Percentiles rank a stretch among this genome's conserved stretches.
These are phyloP conservation scores for Clitarchus hookeri DNA, from an alignment of 2,888 invertebrate genomes.

Conservation along the genomic window DNA sequence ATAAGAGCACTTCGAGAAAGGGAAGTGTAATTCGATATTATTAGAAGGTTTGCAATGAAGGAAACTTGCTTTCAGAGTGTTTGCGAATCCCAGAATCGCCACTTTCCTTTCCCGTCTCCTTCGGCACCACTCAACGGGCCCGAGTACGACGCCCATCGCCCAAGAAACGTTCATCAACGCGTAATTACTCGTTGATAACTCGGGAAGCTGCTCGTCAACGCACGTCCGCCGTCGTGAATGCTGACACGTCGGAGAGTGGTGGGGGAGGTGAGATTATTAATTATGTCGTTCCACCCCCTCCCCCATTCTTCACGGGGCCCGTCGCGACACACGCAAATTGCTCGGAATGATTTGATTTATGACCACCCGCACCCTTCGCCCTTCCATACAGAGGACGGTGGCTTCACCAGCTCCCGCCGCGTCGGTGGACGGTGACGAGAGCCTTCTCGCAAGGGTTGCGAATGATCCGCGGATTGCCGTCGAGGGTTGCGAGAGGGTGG, in stretches of 20 bases:
- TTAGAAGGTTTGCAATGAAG: too few species aligned
- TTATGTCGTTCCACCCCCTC: neutral
- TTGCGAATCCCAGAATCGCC: too few species aligned
- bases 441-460: neutral
- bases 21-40: too few species aligned
- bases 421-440: neutral
- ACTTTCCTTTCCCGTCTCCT: too few species aligned
- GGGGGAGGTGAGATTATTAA: neutral
- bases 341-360: constrained; percentile 1
- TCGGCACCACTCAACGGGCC: too few species aligned
- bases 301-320: neutral
- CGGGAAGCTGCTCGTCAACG: neutral
- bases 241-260: neutral
- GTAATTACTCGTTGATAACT: constrained; percentile 1
- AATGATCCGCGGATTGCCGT: neutral
- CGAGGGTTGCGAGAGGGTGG: neutral
- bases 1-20: too few species aligned
- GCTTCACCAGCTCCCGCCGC: too few species aligned
- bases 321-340: neutral
- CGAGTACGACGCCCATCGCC: too few species aligned
- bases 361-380: neutral
- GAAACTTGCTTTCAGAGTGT: too few species aligned
- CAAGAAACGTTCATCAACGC: too few species aligned
- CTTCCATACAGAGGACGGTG: too few species aligned
- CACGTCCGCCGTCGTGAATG: neutral